Base-by-base conservation (phyloP, 1,140 invertebrate species). In the Araneus ventricosus region DNA sequence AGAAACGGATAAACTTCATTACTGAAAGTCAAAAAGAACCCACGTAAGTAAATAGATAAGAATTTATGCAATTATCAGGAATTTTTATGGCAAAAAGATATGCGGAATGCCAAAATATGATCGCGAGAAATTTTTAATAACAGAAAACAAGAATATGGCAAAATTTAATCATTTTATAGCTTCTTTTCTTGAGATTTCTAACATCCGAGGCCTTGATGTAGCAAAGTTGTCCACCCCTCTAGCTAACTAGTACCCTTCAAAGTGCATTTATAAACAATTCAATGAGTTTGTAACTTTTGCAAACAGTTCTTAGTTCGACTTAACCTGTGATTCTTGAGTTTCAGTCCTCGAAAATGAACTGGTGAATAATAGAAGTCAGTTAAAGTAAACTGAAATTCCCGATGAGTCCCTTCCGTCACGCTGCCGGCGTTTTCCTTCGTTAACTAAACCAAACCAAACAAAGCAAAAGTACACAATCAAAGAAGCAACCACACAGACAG, bases 371-470 rank as follows among this genome's bases (percentile, higher is more conserved):
- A 88, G 59, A 88, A 61, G 22, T 39, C 59, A 41, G 20, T 30
- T 24, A 70, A 88, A 88, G 86, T 67, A 88, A 88, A 88, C 59
- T 34, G 30, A 88, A 88, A 88, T 67, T 67, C 24, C 20, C 61
- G 59, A 88, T 67, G 61, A 39, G 67, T 88, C 61, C 34, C 45
- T 39, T 37, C 41, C 59, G 59, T 67, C 61, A 67, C 20, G 61
- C 61, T 88, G 24, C 85, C 8, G 61, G 86, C 86, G 39, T 88
- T 88, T 67, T 67, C 61, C 30, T 27, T 67, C 34, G 61, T 67
- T 88, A 88, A 88, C 86, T 52, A 88, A 34, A 86, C 59, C 34
- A 88, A 88, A 88, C 86, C 86, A 88, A 88, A 88, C 61, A 88
- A 88, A 88, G 84, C 45, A 86, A 75, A 86, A 61, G 84, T 86